These are phyloP conservation scores for Alentia gelatinosa DNA, from an alignment of 2,888 invertebrate genomes.

Conservation along the genomic window DNA sequence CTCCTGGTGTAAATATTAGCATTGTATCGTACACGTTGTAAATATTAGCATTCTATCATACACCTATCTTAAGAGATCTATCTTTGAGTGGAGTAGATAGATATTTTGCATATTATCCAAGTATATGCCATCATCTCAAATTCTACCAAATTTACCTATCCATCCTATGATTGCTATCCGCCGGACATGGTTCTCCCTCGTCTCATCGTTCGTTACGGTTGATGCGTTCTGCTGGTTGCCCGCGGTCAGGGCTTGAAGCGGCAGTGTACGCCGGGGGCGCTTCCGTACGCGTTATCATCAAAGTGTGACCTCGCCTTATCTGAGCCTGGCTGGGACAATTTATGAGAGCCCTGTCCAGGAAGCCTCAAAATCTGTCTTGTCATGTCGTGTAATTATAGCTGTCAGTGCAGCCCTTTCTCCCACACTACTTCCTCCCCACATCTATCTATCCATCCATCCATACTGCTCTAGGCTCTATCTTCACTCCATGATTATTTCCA, in stretches of 20 bases:
- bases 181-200: not conserved
- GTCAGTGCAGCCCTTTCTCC: not conserved
- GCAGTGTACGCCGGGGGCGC: not conserved
- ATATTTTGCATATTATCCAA: too few species aligned
- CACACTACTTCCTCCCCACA: not conserved
- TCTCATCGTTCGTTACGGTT: not conserved
- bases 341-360: not conserved
- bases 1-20: too few species aligned
- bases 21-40: too few species aligned
- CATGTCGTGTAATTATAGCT: conserved; percentile 35
- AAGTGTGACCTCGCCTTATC: not conserved
- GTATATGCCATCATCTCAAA: too few species aligned
- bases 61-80: too few species aligned
- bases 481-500: too few species aligned
- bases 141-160: not conserved
- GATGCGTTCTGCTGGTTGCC: not conserved
- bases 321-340: not conserved
- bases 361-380: conserved; percentile 11
- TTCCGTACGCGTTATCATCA: conserved; percentile 15
- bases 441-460: not conserved
- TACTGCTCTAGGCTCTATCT: not conserved
- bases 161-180: too few species aligned
- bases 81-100: too few species aligned
- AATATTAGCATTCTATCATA: too few species aligned
- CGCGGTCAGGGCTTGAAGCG: not conserved